Base-by-base conservation (phyloP, 2,113 vertebrate species). In the Atherinomorus stipes region DNA sequence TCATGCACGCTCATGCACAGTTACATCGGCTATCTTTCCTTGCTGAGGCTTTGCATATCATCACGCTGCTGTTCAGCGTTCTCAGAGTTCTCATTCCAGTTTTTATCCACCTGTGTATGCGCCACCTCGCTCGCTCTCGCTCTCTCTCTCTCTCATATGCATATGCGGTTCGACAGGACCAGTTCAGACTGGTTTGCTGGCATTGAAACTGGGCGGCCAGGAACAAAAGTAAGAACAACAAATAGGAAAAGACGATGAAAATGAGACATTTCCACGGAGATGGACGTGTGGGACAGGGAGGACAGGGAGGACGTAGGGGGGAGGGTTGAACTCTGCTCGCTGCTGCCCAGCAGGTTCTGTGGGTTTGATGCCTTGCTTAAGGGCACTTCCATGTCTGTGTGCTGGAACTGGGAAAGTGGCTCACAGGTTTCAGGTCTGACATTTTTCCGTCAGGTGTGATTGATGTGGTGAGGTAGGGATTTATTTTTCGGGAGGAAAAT, bases 151-250 rank as follows among this genome's bases (percentile, higher is more conserved):
- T n/a, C 5, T 47, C 44, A 16, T 18, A 44, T 45, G 1, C 4
- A 0, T 49, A 0, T 60, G n/a, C 45, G 63, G 68, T 61, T 73
- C 85, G 82, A 88, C 87, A 82, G 85, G 94, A 95, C 95, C 94
- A 95, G 95, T 96, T 92, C 90, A 95, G 94, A 95, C 96, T 91
- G 93, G 95, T 95, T 95, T 93, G 90, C 94, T 95, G 95, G 95
- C 95, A 94, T 83, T 92, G 85, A 94, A 80, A 63, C 85, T 19
- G 81, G 90, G 93, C 58, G 94, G 89, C 93, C 90, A 58, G 62
- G 72, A 57, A 63, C 28, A 18, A 51, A 57, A 83, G 50, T 25
- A 68, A 72, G 45, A 80, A 64, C 23, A 58, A 42, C 16, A 72
- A 64, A 81, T 79, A 89, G 87, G 84, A 79, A 18, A 45, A 15